Percentiles rank a stretch among this genome's conserved stretches.
Evolutionary conservation across 1,140 invertebrate species (phyloP).

Genomic region (Drosophila persimilis): DNA sequence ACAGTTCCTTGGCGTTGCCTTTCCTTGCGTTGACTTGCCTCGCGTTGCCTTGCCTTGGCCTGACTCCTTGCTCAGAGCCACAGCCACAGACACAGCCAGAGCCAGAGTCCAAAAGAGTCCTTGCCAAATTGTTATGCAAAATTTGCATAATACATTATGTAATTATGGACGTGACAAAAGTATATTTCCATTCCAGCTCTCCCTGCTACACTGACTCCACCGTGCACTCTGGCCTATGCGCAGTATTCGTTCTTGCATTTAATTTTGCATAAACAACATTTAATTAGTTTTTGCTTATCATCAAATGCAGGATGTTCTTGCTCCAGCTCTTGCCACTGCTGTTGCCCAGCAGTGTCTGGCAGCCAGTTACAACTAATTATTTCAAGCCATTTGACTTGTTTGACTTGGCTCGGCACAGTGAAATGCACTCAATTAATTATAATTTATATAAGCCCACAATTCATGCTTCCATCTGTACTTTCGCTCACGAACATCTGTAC

Average conservation of each 20-base stretch:
- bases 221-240: slow-evolving; percentile 40
- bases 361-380: slow-evolving; percentile 53
- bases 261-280: slow-evolving; percentile 57
- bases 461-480: slow-evolving; percentile 3
- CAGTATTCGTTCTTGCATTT: slow-evolving; percentile 55
- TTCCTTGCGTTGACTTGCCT: not conserved
- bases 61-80: not conserved
- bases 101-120: not conserved
- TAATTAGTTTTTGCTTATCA: slow-evolving; percentile 56
- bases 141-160: slow-evolving; percentile 80
- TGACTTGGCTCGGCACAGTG: slow-evolving; percentile 23
- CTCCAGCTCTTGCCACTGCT: slow-evolving; percentile 7
- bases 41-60: not conserved
- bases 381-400: slow-evolving; percentile 70
- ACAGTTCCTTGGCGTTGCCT: slow-evolving; percentile 2
- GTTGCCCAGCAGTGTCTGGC: slow-evolving; percentile 11
- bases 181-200: slow-evolving; percentile 20
- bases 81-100: not conserved
- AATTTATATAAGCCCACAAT: slow-evolving; percentile 57
- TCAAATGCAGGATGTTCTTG: slow-evolving; percentile 35
- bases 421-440: slow-evolving; percentile 72
- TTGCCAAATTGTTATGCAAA: slow-evolving; percentile 74
- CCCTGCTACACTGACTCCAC: not conserved
- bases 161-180: slow-evolving; percentile 79
- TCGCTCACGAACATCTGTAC: too few species aligned